Evolutionary conservation across 2,888 invertebrate species (phyloP), one percentile per base, ranked within the genome.

Genomic region (Diarsia brunnea): DNA sequence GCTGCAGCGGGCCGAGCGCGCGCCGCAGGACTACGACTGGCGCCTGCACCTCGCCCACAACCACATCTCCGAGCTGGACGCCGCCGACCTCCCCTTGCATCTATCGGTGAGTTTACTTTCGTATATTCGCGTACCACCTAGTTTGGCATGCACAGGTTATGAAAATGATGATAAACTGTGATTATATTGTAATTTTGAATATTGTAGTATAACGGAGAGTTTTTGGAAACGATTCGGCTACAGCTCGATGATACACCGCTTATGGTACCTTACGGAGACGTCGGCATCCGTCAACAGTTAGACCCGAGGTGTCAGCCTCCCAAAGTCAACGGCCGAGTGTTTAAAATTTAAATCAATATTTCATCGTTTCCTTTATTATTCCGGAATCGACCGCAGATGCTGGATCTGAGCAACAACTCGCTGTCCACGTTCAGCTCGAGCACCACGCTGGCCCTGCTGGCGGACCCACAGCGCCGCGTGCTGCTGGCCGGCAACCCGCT

Each of bases 321-420:
- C 38, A 38, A 38, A 38, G 38, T 38, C 38, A 7, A 38, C 38
- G 31, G 31, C 31, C 31, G 31, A 38, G 38, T 5, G 7, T 38
- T 7, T 38, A 38, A 38, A 38, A 38, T 7, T 0, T 38, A 38
- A 38, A 38, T 38, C 38, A 38, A 7, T 38, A 38, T 38, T 38
- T 8, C 1, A 38, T 38, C 3, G 27, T 27, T 27, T 58, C 58
- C 8, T 16, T 58, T 58, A 27, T 27, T 24, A 24, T 24, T 55
- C 27, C 3, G 14, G 7, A 24, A 14, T 24, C 24, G 27, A 3
- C 4, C 4, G 31, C 70, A 86, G 87, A 12, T 45, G n/a, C 61
- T 87, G 27, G 84, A 87, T 38, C 63, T 87, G 61, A 79, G 61
- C 11, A 4, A 80, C 75, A 87, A 87, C 73, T 27, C 24, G 21